phyloP scores from a whole-genome alignment of 2,888 invertebrate species.

The Bedellia somnulentella region DNA sequence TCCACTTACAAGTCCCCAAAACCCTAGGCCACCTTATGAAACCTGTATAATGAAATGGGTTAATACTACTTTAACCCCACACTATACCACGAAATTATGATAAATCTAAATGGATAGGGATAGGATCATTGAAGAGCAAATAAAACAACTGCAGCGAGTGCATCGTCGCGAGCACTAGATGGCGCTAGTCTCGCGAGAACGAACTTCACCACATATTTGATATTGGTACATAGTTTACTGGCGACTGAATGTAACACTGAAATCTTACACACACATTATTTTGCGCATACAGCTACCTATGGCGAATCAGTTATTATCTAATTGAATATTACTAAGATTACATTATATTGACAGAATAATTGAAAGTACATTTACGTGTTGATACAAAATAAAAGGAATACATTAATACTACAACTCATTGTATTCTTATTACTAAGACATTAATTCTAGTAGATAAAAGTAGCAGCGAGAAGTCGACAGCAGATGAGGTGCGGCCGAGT shows the following conservation, averaged over 20 bases:
- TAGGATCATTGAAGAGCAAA: not conserved
- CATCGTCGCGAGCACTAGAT: not conserved
- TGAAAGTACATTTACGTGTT: constrained; percentile 32
- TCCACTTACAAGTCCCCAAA: too few relatives aligned
- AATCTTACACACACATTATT: constrained; percentile 32
- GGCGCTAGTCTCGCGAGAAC: constrained; percentile 4
- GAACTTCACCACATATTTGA: constrained; percentile 14
- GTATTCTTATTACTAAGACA: too few relatives aligned
- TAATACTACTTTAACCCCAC: too few relatives aligned
- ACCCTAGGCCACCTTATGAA: too few relatives aligned
- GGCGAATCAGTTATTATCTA: constrained; percentile 37
- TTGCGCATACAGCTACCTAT: constrained; percentile 29
- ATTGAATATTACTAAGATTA: constrained; percentile 30
- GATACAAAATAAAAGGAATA: constrained; percentile 18
- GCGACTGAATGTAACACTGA: constrained; percentile 48
- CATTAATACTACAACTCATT: constrained; percentile 20
- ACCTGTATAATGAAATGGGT: too few relatives aligned
- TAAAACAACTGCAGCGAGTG: constrained; percentile 1
- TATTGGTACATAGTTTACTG: constrained; percentile 44
- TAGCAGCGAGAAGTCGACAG: too few relatives aligned
- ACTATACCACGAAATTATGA: too few relatives aligned
- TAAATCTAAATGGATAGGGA: too few relatives aligned
- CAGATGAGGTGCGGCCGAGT: too few relatives aligned
- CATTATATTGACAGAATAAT: constrained; percentile 48
- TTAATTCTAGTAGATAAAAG: too few relatives aligned